phyloP scores from a whole-genome alignment of 2,888 invertebrate genomes.

The Mythimna pallens region DNA sequence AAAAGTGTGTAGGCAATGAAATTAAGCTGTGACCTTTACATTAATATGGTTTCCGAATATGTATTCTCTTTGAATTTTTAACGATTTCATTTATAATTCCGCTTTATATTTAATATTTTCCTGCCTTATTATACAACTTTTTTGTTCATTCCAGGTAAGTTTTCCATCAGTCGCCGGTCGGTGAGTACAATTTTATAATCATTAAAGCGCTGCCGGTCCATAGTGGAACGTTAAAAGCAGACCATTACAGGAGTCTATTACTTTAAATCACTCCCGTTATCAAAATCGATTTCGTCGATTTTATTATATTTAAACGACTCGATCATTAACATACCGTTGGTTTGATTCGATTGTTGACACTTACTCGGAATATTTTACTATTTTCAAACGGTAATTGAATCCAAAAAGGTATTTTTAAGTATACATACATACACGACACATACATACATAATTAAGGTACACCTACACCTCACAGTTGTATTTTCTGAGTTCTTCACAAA shows the following conservation, averaged over 20 bases:
- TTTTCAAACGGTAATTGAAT: not conserved
- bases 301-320: slow-evolving; percentile 64
- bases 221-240: slow-evolving; percentile 54
- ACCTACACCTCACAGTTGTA: not conserved
- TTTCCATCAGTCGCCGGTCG: slow-evolving; percentile 44
- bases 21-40: slow-evolving; percentile 30
- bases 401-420: not conserved
- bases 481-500: slow-evolving; percentile 20
- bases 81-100: slow-evolving; percentile 1
- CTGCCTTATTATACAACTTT: slow-evolving; percentile 38
- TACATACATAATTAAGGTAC: slow-evolving; percentile 23
- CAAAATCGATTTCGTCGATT: slow-evolving; percentile 58
- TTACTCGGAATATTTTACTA: slow-evolving; percentile 12
- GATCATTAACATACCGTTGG: slow-evolving; percentile 36
- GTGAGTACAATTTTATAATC: slow-evolving; percentile 67
- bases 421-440: not conserved
- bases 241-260: slow-evolving; percentile 63
- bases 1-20: slow-evolving; percentile 12
- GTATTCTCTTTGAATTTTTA: slow-evolving; percentile 20
- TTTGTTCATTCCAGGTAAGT: slow-evolving; percentile 69
- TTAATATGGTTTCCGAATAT: slow-evolving; percentile 16
- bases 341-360: slow-evolving; percentile 25
- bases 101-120: slow-evolving; percentile 19
- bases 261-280: slow-evolving; percentile 60
- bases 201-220: slow-evolving; percentile 47